Percentiles rank a stretch among this genome's conserved stretches.
Conservation (phyloP, 2,113 vertebrate genomes). For the Butastur rufipennis region DNA sequence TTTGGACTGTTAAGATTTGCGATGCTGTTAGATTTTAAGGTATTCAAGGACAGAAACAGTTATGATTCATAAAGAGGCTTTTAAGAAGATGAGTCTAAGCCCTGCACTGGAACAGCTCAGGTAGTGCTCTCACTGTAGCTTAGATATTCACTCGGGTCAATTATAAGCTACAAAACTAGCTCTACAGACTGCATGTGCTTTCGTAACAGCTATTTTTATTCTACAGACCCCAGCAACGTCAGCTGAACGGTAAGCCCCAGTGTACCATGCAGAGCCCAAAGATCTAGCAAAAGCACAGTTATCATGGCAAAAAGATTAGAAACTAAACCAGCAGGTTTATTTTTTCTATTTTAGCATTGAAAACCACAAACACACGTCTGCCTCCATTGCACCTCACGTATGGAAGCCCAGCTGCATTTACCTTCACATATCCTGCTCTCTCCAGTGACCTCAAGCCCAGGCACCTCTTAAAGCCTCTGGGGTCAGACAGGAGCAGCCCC, state of each 20-base stretch:
- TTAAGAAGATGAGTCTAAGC: slow-evolving; percentile 41
- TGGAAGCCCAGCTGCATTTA: neutral
- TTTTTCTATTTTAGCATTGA: neutral
- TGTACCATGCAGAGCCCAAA: neutral
- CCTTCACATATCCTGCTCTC: neutral
- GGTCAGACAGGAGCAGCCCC: neutral
- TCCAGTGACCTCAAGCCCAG: neutral
- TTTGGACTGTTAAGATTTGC: neutral
- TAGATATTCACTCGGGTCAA: neutral
- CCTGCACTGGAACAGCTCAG: neutral
- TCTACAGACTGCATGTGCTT: neutral
- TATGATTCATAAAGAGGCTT: slow-evolving; percentile 53
- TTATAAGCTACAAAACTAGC: slow-evolving; percentile 9
- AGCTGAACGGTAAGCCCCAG: neutral
- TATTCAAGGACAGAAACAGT: slow-evolving; percentile 19
- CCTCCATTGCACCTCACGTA: neutral
- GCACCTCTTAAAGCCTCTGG: neutral
- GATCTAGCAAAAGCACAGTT: neutral
- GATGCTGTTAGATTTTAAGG: neutral
- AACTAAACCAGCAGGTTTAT: neutral
- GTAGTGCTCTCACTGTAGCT: neutral
- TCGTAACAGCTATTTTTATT: neutral
- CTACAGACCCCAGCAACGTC: neutral
- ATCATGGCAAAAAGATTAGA: neutral
- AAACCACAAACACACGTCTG: neutral